Evolutionary conservation across 2,113 vertebrate genomes (phyloP).

Genomic region (Cyrtonyx montezumae): DNA sequence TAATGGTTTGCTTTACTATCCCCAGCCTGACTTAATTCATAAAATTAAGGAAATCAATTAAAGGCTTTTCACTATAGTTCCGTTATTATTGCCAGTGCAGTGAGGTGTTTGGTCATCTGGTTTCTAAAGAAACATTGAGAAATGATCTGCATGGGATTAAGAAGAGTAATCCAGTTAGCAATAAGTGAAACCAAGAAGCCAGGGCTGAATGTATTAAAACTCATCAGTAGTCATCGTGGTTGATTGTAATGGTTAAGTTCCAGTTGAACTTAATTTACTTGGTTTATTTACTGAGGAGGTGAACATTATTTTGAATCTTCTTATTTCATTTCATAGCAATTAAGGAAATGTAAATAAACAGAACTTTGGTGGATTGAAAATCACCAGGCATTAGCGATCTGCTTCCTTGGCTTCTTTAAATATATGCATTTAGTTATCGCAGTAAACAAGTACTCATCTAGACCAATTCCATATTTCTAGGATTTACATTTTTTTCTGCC

Average conservation of each 20-base stretch:
- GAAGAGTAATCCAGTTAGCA: not conserved
- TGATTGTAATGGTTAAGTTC: not conserved
- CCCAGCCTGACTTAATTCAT: slow-evolving; percentile 18
- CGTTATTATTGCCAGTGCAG: not conserved
- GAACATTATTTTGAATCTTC: not conserved
- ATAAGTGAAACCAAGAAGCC: not conserved
- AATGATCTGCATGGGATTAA: not conserved
- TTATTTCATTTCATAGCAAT: slow-evolving; percentile 22
- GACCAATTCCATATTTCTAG: slow-evolving; percentile 1
- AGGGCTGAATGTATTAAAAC: not conserved
- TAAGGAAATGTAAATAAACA: not conserved
- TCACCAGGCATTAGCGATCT: not conserved
- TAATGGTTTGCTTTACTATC: slow-evolving; percentile 32
- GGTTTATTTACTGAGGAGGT: not conserved
- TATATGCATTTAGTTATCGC: not conserved
- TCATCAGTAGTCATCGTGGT: not conserved
- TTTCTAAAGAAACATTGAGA: slow-evolving; percentile 44
- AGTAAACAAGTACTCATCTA: slow-evolving; percentile 42
- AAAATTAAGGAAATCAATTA: not conserved
- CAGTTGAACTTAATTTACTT: not conserved
- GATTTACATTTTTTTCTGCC: not conserved
- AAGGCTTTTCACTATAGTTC: slow-evolving; percentile 10
- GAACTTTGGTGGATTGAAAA: not conserved
- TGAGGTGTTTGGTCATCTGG: slow-evolving; percentile 46
- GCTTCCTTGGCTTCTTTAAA: not conserved